phyloP scores from a whole-genome alignment of 2,113 vertebrate genomes.

The Leiothrix lutea region DNA sequence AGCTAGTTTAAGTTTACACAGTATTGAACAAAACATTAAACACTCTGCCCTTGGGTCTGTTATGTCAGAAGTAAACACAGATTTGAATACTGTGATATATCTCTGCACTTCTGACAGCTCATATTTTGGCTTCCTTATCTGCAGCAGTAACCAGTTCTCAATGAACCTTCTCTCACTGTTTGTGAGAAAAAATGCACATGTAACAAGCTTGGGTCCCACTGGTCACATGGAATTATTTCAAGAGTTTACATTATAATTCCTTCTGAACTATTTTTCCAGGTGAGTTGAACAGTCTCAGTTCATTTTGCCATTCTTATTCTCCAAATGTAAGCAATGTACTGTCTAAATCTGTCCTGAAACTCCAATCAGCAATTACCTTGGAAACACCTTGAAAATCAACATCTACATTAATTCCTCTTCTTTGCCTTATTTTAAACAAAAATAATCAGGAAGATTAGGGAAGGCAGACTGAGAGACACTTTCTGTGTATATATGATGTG shows the following conservation, averaged over 20 bases:
- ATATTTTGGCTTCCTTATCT: not conserved
- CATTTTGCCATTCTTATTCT: not conserved
- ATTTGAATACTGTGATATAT: not conserved
- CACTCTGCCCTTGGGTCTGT: not conserved
- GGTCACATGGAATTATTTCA: not conserved
- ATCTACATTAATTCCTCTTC: not conserved
- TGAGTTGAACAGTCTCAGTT: not conserved
- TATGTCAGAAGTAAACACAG: not conserved
- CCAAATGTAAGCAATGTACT: not conserved
- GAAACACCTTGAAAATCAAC: constrained; percentile 51
- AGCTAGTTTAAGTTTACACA: not conserved
- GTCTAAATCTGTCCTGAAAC: not conserved
- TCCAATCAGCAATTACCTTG: constrained; percentile 3
- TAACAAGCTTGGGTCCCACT: not conserved
- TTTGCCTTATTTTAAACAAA: not conserved
- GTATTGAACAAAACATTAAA: not conserved
- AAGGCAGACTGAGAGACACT: not conserved
- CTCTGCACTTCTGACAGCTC: not conserved
- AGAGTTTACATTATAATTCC: not conserved
- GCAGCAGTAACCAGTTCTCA: not conserved
- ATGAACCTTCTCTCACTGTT: not conserved
- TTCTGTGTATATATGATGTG: not conserved
- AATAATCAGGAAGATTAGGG: not conserved
- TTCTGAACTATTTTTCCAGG: constrained; percentile 22
- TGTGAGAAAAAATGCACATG: not conserved